Evolutionary conservation across 2,888 invertebrate species (phyloP), one percentile per base, ranked within the genome.

Genomic region (Tortricodes alternella): DNA sequence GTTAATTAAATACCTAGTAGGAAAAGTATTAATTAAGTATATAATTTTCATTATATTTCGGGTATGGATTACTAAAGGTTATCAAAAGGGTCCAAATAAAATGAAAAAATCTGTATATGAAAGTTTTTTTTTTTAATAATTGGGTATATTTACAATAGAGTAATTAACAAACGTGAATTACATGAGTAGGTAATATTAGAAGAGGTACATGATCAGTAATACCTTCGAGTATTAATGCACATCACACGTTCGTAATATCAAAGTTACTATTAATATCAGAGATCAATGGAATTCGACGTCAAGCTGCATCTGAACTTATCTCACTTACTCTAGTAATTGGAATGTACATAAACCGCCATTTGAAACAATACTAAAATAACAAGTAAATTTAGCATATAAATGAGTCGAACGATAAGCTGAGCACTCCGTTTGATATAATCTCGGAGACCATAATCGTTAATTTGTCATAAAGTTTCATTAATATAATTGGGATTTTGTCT

Each of bases 91-190:
- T 3, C 1, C 9, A 73, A 79, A 79, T 78, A 70, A 82, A 81
- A 80, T 74, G 67, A 65, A 64, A 43, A 65, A 51, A 70, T 53
- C 62, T 77, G 71, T 87, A 80, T 89, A 89, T 82, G 87, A 88
- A 89, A 85, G 79, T 83, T 29, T 88, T 88, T 87, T n/a, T n/a
- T 79, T 82, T 88, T 83, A 87, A 87, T 89, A 89, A 87, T 89
- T 82, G 87, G 88, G 83, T 89, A 85, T 90, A 90, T 90, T 89
- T 90, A 90, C 89, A 90, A 75, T 87, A 87, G 83, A 81, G 81
- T 86, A 86, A 85, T 84, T 86, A 89, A 88, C 88, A 89, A 89
- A 88, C 83, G 84, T 89, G 88, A 88, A 82, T 85, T 88, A 88
- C 77, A 86, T 89, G 83, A 57, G 39, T 62, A 46, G 81, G 75